These are phyloP conservation scores for Porphyrio hochstetteri DNA, from an alignment of 2,113 vertebrate genomes.

Conservation along the genomic window DNA sequence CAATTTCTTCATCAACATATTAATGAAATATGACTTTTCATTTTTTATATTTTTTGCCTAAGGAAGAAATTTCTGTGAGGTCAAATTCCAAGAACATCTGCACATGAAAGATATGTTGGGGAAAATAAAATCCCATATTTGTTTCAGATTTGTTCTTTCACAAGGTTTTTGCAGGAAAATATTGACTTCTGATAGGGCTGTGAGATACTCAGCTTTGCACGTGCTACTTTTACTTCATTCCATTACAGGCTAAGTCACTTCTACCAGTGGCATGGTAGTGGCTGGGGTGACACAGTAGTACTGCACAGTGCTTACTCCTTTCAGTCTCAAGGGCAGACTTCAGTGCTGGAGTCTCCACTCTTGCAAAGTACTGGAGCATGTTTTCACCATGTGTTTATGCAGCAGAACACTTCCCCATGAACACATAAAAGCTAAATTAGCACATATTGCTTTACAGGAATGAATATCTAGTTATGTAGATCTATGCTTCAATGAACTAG, in stretches of 20 bases:
- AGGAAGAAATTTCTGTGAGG: background rate
- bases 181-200: background rate
- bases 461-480: background rate
- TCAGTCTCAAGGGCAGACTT: background rate
- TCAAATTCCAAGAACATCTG: background rate
- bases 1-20: background rate
- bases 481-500: background rate
- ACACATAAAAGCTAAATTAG: background rate
- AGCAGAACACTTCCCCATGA: background rate
- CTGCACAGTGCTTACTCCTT: background rate
- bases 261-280: background rate
- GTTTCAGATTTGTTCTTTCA: background rate
- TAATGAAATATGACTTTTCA: background rate
- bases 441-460: background rate
- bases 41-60: background rate
- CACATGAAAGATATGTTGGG: background rate
- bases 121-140: background rate
- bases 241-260: background rate
- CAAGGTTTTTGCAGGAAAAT: background rate
- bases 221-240: background rate
- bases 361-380: background rate
- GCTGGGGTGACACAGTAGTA: background rate
- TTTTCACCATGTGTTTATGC: background rate
- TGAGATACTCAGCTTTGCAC: background rate
- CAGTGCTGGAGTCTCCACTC: background rate